phyloP scores from a whole-genome alignment of 2,888 invertebrate species.

The Agonopterix subpropinquella region DNA sequence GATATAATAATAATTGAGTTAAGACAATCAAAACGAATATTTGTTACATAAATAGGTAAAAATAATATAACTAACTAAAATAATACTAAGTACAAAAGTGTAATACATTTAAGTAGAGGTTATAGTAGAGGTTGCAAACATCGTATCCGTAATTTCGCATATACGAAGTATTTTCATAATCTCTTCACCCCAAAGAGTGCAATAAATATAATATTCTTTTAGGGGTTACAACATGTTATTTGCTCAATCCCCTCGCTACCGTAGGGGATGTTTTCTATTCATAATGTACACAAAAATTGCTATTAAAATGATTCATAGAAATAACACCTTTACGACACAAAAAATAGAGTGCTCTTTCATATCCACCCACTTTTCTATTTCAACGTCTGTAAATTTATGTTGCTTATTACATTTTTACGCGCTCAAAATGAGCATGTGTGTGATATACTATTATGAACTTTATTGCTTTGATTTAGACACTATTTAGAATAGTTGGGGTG shows the following conservation, averaged over 20 bases:
- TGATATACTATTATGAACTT: constrained; percentile 53
- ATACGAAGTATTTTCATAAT: constrained; percentile 46
- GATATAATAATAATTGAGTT: no score
- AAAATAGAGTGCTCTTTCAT: constrained; percentile 16
- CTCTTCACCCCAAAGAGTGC: constrained; percentile 38
- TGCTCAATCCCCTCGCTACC: constrained; percentile 49
- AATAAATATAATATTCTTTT: constrained; percentile 64
- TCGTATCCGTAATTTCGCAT: no score
- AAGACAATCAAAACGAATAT: no score
- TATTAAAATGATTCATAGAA: constrained; percentile 22
- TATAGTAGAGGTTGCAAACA: no score
- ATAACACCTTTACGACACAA: constrained; percentile 27
- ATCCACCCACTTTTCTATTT: constrained; percentile 8
- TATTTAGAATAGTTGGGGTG: constrained; percentile 17
- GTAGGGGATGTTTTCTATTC: constrained; percentile 57
- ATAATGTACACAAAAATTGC: constrained; percentile 54
- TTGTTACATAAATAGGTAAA: no score
- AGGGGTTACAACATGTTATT: constrained; percentile 58
- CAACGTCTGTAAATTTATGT: constrained; percentile 55
- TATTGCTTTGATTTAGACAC: constrained; percentile 44
- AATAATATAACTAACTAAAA: no score
- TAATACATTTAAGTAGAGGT: background rate
- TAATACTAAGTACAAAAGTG: no score
- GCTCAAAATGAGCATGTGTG: constrained; percentile 60
- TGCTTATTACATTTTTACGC: constrained; percentile 67